Evolutionary conservation across 2,113 vertebrate species (phyloP).

Genomic region (Hemiprocne comata): DNA sequence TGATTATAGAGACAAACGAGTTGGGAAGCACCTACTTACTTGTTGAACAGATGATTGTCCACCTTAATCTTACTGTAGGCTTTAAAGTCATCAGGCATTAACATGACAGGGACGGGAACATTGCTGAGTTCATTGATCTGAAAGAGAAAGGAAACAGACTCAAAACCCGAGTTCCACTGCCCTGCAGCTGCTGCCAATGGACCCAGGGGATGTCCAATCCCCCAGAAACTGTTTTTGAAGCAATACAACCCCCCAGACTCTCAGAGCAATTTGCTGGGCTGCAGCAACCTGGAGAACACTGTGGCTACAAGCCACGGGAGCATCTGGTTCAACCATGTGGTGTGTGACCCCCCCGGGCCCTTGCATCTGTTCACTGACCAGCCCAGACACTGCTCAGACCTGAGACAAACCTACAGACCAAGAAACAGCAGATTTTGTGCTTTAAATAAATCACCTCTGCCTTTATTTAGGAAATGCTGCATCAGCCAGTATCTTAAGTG

Average conservation of each 20-base stretch:
- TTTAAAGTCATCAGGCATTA: constrained; percentile 98
- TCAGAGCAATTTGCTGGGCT: not conserved
- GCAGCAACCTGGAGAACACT: not conserved
- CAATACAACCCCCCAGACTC: not conserved
- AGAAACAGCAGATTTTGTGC: not conserved
- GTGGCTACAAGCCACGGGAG: not conserved
- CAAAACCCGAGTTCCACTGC: not conserved
- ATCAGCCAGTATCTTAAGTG: not conserved
- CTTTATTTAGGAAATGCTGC: fast-evolving
- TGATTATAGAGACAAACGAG: not conserved
- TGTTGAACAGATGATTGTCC: constrained; percentile 99
- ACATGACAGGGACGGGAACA: constrained; percentile 93
- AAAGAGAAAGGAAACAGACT: not conserved
- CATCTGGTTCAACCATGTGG: fast-evolving
- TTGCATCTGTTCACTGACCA: not conserved
- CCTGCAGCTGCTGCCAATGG: not conserved
- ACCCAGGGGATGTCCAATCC: fast-evolving
- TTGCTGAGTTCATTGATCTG: constrained; percentile 96
- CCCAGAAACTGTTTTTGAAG: not conserved
- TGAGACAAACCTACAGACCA: not conserved
- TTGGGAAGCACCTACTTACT: constrained; percentile 78
- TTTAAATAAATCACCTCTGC: not conserved
- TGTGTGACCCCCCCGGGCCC: not conserved
- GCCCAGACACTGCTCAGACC: not conserved
- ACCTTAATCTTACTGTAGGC: constrained; percentile 98